phyloP scores from a whole-genome alignment of 2,113 vertebrate species.

The Martes martes region DNA sequence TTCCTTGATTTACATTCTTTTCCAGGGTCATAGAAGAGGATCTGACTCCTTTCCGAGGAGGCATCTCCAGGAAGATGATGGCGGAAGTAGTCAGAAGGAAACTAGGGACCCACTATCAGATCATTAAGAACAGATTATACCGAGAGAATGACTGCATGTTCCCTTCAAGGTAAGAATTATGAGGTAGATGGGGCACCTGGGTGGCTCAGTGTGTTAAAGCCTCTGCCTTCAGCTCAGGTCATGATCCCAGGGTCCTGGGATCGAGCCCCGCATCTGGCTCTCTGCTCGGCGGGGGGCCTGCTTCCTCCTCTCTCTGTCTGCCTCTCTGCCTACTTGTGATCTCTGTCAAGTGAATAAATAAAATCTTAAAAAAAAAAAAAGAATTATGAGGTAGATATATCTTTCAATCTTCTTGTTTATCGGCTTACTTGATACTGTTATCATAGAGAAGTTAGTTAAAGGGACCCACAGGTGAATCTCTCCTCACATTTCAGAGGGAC shows the following conservation, averaged over 20 bases:
- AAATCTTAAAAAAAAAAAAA: not conserved
- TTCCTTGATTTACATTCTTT: constrained; percentile 31
- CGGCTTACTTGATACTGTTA: not conserved
- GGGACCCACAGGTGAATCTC: not conserved
- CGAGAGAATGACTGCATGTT: constrained; percentile 96
- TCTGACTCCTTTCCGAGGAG: constrained; percentile 87
- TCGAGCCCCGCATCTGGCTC: too few relatives aligned
- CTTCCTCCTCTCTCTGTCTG: too few relatives aligned
- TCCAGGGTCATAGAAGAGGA: constrained; percentile 90
- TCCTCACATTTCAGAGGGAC: not conserved
- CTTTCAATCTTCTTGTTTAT: not conserved
- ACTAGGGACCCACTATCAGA: constrained; percentile 96
- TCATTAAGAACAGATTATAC: constrained; percentile 91
- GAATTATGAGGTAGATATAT: constrained; percentile 28
- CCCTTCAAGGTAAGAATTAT: constrained; percentile 90
- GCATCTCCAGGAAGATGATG: constrained; percentile 89
- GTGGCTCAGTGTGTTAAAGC: too few relatives aligned
- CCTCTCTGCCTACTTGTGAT: too few relatives aligned
- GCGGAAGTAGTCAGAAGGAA: constrained; percentile 85
- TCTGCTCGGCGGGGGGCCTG: too few relatives aligned
- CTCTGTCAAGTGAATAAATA: too few relatives aligned
- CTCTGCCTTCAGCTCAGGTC: too few relatives aligned
- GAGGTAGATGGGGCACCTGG: not conserved
- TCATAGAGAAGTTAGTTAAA: not conserved
- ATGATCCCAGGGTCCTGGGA: too few relatives aligned